Evolutionary conservation across 2,113 vertebrate species (phyloP), one percentile per base, ranked within the genome.

Genomic region (Labrus mixtus): DNA sequence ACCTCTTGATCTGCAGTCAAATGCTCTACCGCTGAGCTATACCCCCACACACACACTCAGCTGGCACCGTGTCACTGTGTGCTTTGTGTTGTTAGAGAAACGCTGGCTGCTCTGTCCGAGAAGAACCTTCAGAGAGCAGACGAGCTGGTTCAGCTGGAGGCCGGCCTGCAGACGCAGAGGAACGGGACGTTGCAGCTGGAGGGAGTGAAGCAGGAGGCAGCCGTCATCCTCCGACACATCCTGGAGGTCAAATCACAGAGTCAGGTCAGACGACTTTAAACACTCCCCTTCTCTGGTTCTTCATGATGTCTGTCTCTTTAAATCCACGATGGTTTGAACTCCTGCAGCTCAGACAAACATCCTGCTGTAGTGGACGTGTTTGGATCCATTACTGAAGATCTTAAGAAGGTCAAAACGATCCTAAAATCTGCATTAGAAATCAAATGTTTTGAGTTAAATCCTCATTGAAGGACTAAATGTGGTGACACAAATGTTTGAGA

Each of bases 11-110:
- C 94, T 95, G 94, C 93, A 95, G 95, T 95, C 94, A 96, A 96
- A 96, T 96, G 95, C 95, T 96, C 95, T 96, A 95, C 95, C 94
- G 95, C 95, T 96, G 95, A 96, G 94, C 94, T 96, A 96, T 95
- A 95, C 94, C 95, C 94, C 94, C 94, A 17, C 12, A 46, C 12
- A 46, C 12, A 46, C 45, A 15, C 9, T 43, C 9, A 43, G 41
- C 3, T 10, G 6, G 11, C 15, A 17, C 12, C 1, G 10, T 6
- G 63, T 9, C 5, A 16, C 10, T 6, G 3, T 23, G 8, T 39
- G 6, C 1, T 0, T 16, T 10, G 7, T 61, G 50, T 23, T 70
- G 60, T n/a, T 76, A 96, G 95, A 48, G 71, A 80, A 48, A 79
- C 89, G 19, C 77, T 85, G 25, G 53, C 33, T 2, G 53, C 63